Evolutionary conservation across 2,797 vertebrate species (phyloP).

Genomic region (Pipistrellus pygmaeus): DNA sequence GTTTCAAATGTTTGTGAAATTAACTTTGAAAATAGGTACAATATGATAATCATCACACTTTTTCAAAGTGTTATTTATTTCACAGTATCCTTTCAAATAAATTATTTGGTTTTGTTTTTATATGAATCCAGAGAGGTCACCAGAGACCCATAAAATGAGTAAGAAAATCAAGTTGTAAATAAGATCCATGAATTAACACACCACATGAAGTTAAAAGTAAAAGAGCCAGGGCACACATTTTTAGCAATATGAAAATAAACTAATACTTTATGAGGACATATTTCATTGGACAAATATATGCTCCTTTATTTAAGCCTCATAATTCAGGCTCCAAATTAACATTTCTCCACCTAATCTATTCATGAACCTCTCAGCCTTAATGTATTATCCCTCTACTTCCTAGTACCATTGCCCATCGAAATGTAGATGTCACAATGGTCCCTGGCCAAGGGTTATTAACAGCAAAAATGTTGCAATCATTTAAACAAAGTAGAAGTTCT

Average conservation of each 20-base stretch:
- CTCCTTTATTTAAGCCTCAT: conserved; percentile 42
- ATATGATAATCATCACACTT: conserved; percentile 47
- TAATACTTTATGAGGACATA: neutral
- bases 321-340: conserved; percentile 51
- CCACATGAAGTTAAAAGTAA: neutral
- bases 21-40: conserved; percentile 74
- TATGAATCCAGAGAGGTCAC: neutral
- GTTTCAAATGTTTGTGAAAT: conserved; percentile 70
- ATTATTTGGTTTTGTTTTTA: conserved; percentile 18
- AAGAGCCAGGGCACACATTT: neutral
- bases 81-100: neutral
- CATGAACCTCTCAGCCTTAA: conserved; percentile 60
- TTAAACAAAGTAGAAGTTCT: neutral
- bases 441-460: neutral
- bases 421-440: neutral
- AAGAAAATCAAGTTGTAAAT: conserved; percentile 41
- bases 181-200: neutral
- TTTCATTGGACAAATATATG: neutral
- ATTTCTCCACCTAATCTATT: conserved; percentile 65
- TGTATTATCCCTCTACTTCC: conserved; percentile 1
- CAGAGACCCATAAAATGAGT: neutral
- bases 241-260: neutral
- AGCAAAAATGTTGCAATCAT: neutral
- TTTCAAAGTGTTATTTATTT: neutral
- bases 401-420: neutral